Evolutionary conservation across 1,140 invertebrate species (phyloP), one percentile per base, ranked within the genome.

Genomic region (Temnothorax curvispinosus): DNA sequence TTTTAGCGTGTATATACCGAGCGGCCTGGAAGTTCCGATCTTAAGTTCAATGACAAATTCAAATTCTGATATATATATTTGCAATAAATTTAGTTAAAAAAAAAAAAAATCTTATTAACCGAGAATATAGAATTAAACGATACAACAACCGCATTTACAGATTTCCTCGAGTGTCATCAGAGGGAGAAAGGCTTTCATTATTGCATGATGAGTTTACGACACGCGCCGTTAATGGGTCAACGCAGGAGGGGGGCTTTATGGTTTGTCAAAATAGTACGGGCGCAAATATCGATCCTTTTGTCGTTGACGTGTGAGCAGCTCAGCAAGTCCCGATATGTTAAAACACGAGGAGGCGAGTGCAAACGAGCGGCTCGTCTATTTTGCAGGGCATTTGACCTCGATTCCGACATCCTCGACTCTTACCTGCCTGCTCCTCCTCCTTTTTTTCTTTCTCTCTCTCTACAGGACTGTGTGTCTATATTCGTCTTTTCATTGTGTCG

Each of bases 351-450:
- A 81, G 35, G 9, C 47, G 21, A 81, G 71, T 81, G 65, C 50
- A 67, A 81, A 69, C 64, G 50, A 47, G 15, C 8, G 21, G 21
- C 21, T 56, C 3, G 78, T 81, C 64, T 81, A 81, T 52, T 71
- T 81, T 71, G 47, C 21, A 41, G 9, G 38, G 21, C 38, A 52
- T 81, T 81, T 71, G 52, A 81, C 78, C 78, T 71, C 78, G 65
- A 81, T 81, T 35, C 50, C 32, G 52, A 71, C 38, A 81, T 27
- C 38, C 38, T 71, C 13, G 9, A 81, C 15, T 47, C 15, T 67
- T 27, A 27, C 8, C 67, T 50, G 7, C 3, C 69, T 47, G 11
- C 32, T 52, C 21, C 13, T 54, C 41, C 7, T 52, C 41, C 15
- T 27, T 8, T 67, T 13, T 27, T 1, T 60, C 54, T 52, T 32